phyloP scores from a whole-genome alignment of 1,140 invertebrate genomes.

The Cyphomyrmex costatus region DNA sequence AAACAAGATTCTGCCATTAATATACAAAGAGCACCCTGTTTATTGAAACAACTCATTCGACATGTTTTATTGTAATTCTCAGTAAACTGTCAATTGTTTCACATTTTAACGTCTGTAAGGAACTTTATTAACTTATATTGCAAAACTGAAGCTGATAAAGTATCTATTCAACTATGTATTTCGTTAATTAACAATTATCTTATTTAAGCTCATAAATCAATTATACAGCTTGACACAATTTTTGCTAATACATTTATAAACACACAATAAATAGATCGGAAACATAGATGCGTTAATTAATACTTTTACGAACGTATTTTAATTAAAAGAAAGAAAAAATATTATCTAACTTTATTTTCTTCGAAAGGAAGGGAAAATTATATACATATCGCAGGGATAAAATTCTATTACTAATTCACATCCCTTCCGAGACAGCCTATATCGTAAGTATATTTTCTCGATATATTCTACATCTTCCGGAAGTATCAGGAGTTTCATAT shows the following conservation, averaged over 20 bases:
- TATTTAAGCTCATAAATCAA: constrained; percentile 10
- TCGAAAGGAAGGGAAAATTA: background rate
- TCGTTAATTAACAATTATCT: constrained; percentile 18
- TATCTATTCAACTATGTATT: constrained; percentile 17
- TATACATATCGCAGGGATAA: background rate
- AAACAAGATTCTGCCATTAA: background rate
- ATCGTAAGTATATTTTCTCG: constrained; percentile 1
- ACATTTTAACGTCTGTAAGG: background rate
- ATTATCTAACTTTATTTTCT: background rate
- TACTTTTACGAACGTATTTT: background rate
- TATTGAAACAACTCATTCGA: constrained; percentile 24
- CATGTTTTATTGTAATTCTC: constrained; percentile 22
- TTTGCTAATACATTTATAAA: constrained; percentile 1
- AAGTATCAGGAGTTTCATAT: background rate
- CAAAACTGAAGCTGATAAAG: constrained; percentile 1
- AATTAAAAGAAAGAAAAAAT: background rate
- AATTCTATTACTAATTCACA: constrained; percentile 44
- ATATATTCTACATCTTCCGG: constrained; percentile 7
- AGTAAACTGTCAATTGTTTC: background rate
- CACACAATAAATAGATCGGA: constrained; percentile 17
- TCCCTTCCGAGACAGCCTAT: constrained; percentile 20
- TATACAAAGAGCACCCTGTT: background rate
- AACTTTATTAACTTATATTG: background rate
- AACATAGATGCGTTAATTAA: background rate
- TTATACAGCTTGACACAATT: background rate